Evolutionary conservation across 2,888 invertebrate genomes (phyloP).

Genomic region (Eledona agricola): DNA sequence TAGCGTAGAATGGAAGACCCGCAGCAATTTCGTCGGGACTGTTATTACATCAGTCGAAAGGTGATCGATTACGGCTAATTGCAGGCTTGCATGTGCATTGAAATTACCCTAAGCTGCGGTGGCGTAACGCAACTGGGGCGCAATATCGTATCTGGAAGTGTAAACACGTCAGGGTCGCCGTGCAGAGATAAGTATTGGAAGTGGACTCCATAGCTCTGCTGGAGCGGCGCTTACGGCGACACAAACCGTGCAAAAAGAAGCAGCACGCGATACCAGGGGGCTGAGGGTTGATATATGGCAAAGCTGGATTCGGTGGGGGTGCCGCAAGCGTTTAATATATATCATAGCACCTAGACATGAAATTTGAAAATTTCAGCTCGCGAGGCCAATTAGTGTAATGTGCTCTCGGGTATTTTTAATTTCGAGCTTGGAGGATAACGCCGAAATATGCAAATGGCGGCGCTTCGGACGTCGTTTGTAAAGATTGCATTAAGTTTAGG

Average conservation of each 20-base stretch:
- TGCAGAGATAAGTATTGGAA: conserved; percentile 26
- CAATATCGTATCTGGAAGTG: conserved; percentile 14
- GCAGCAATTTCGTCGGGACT: conserved; percentile 1
- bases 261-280: conserved; percentile 35
- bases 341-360: conserved; percentile 46
- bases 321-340: conserved; percentile 46
- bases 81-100: conserved; percentile 18
- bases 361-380: conserved; percentile 50
- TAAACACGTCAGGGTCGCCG: conserved; percentile 13
- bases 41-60: conserved; percentile 8
- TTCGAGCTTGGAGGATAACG: conserved; percentile 47
- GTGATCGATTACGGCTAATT: conserved; percentile 19
- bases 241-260: conserved; percentile 34
- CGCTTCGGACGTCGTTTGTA: conserved; percentile 42
- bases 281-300: conserved; percentile 44
- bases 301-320: conserved; percentile 43
- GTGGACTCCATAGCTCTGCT: conserved; percentile 28
- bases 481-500: conserved; percentile 48
- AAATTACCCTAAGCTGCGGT: conserved; percentile 2
- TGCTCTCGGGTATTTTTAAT: conserved; percentile 50
- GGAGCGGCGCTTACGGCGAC: conserved; percentile 34
- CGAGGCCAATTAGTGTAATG: conserved; percentile 49
- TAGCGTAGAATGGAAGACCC: conserved; percentile 1
- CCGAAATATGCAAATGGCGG: conserved; percentile 50
- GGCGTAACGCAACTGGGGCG: conserved; percentile 5